Percentiles rank a stretch among this genome's conserved stretches.
These are phyloP conservation scores for Calypte anna DNA, from an alignment of 2,113 vertebrate genomes.

Conservation along the genomic window DNA sequence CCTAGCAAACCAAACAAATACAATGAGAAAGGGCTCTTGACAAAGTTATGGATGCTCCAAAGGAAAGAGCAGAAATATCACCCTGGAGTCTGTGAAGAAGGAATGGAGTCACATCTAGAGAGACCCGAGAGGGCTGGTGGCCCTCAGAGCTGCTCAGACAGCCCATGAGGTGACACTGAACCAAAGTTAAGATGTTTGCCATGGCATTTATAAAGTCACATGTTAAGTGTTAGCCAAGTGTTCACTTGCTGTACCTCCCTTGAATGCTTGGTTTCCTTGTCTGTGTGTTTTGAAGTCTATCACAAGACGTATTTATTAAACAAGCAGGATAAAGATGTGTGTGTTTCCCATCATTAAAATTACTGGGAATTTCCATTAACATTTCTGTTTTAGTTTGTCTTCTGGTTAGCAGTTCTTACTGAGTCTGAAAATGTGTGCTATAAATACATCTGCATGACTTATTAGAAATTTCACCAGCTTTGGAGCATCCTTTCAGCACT, in stretches of 20 bases:
- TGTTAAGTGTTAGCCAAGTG: background rate
- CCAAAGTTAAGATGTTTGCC: background rate
- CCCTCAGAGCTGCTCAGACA: background rate
- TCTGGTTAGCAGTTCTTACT: background rate
- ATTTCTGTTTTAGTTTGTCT: background rate
- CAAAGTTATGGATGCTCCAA: fast-evolving
- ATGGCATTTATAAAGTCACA: background rate
- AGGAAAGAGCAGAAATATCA: background rate
- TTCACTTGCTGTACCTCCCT: background rate
- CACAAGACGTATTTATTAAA: background rate
- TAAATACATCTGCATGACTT: background rate
- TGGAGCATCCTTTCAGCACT: background rate
- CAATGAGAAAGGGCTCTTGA: background rate
- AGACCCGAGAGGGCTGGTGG: background rate
- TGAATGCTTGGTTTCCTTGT: background rate
- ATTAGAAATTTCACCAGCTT: background rate
- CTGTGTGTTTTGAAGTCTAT: background rate
- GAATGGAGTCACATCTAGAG: background rate
- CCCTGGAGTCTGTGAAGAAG: background rate
- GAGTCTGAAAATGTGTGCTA: background rate
- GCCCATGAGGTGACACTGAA: background rate
- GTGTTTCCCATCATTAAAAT: background rate
- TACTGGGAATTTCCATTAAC: background rate
- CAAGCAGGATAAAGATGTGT: background rate
- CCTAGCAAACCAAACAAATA: background rate